A percentile compares a stretch with the other conserved stretches of the same genome.
Evolutionary conservation across 2,113 vertebrate species (phyloP).

Genomic region (Tonatia bakeri): DNA sequence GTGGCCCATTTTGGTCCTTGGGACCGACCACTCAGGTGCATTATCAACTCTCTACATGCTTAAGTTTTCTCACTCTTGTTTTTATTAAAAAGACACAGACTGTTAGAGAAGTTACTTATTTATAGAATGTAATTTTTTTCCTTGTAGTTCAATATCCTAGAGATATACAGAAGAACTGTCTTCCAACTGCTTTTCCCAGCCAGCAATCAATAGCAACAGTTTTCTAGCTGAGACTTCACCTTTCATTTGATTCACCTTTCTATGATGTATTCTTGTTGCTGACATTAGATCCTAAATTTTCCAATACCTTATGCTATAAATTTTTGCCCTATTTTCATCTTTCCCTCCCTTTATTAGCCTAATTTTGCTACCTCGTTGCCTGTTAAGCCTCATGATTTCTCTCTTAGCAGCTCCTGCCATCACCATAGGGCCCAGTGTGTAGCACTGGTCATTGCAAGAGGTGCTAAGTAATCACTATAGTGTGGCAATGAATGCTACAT

Average conservation of each 20-base stretch:
- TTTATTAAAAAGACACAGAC: not conserved
- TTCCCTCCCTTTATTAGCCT: not conserved
- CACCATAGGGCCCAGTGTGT: fast-evolving
- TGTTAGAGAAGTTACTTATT: not conserved
- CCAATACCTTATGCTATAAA: not conserved
- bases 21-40: not conserved
- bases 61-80: not conserved
- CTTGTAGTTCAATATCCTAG: not conserved
- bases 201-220: fast-evolving
- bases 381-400: not conserved
- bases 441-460: not conserved
- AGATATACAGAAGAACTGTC: not conserved
- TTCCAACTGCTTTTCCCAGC: not conserved
- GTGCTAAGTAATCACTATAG: not conserved
- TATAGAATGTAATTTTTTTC: not conserved
- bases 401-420: not conserved
- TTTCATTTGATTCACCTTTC: not conserved
- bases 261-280: not conserved
- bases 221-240: not conserved
- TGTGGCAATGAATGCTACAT: not conserved
- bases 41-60: not conserved
- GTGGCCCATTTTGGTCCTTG: not conserved
- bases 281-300: not conserved
- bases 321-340: not conserved
- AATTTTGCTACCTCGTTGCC: not conserved